A percentile compares a stretch with the other conserved stretches of the same genome.
These are phyloP conservation scores for Chymomyza caudatula DNA, from an alignment of 2,888 invertebrate species.

Conservation along the genomic window DNA sequence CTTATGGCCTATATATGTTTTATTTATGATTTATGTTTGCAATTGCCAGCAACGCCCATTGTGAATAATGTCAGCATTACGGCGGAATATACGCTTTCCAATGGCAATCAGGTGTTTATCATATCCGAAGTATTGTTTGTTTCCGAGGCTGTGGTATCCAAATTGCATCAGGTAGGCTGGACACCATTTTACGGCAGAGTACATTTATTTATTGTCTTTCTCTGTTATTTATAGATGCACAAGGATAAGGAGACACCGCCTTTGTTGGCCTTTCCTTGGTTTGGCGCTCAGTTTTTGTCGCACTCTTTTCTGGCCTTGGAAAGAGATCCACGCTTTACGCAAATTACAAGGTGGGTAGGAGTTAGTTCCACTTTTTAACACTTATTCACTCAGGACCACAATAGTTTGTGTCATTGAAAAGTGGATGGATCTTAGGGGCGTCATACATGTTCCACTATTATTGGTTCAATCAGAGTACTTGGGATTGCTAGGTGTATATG, in stretches of 20 bases:
- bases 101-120: constrained; percentile 83
- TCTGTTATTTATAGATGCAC: constrained; percentile 76
- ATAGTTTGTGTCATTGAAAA: too few relatives aligned
- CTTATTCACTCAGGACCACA: background rate
- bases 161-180: constrained; percentile 80
- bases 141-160: constrained; percentile 81
- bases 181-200: background rate
- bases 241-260: constrained; percentile 84
- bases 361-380: background rate
- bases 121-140: constrained; percentile 82
- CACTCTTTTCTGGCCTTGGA: constrained; percentile 82
- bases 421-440: too few relatives aligned
- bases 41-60: constrained; percentile 78
- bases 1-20: background rate
- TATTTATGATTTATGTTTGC: constrained; percentile 6
- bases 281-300: constrained; percentile 82
- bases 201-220: background rate
- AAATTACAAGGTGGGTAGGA: constrained; percentile 79
- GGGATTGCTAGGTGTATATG: too few relatives aligned
- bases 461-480: too few relatives aligned
- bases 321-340: constrained; percentile 80
- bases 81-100: constrained; percentile 81
- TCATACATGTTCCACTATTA: too few relatives aligned
- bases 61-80: constrained; percentile 82
- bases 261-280: constrained; percentile 82